A percentile compares a stretch with the other conserved stretches of the same genome.
phyloP scores from a whole-genome alignment of 2,797 vertebrate species.

The Delichon dasypus region DNA sequence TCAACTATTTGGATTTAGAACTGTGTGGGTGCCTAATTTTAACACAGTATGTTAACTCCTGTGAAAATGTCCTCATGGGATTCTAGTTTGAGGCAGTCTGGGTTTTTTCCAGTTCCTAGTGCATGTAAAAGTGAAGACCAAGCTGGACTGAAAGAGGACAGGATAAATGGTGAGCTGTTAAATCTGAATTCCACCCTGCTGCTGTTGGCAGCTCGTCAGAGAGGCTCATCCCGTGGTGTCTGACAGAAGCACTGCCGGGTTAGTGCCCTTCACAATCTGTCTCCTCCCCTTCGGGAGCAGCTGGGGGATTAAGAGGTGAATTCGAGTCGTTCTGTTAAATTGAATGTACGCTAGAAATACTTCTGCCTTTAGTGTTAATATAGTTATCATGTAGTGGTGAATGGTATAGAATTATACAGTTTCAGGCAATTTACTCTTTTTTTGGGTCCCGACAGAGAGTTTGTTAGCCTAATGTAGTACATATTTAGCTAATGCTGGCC shows the following conservation, averaged over 20 bases:
- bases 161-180: background rate
- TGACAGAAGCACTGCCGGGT: background rate
- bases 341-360: background rate
- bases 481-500: background rate
- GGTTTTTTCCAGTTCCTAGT: background rate
- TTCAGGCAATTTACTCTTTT: background rate
- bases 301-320: background rate
- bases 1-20: slow-evolving; percentile 52
- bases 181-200: background rate
- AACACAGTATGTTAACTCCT: slow-evolving; percentile 26
- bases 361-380: background rate
- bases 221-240: background rate
- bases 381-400: background rate
- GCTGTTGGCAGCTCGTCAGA: background rate
- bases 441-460: background rate
- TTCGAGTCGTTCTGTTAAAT: background rate
- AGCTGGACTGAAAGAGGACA: background rate
- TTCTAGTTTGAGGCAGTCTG: slow-evolving; percentile 3
- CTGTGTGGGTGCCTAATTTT: slow-evolving; percentile 45
- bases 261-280: background rate
- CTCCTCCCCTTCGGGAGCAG: background rate
- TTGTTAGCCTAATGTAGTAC: background rate
- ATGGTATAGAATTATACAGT: background rate
- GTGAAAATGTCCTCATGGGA: slow-evolving; percentile 13
- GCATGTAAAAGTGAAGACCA: background rate